Evolutionary conservation across 2,888 invertebrate genomes (phyloP).

Genomic region (Brachyptera putata): DNA sequence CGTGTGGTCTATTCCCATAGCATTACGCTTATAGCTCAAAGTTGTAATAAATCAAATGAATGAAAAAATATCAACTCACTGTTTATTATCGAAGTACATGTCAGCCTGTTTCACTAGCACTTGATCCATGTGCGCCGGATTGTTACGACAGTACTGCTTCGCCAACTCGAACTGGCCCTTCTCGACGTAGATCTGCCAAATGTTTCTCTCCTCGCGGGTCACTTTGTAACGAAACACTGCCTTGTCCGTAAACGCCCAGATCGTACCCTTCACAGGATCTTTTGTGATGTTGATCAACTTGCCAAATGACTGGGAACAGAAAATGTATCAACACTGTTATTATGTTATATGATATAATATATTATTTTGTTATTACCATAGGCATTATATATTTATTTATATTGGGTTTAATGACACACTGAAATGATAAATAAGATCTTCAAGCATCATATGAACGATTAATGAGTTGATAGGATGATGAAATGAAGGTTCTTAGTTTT

Average conservation of each 20-base stretch:
- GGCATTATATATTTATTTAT: neutral
- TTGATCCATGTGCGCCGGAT: slow-evolving; percentile 75
- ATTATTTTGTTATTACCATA: neutral
- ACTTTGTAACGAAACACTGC: slow-evolving; percentile 83
- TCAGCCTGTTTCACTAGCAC: slow-evolving; percentile 88
- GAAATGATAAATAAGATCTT: no score
- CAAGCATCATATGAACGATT: no score
- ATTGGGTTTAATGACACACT: no score
- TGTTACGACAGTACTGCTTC: slow-evolving; percentile 75
- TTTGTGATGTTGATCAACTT: slow-evolving; percentile 73
- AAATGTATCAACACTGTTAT: slow-evolving; percentile 27
- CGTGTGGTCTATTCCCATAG: no score
- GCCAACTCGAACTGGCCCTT: slow-evolving; percentile 83
- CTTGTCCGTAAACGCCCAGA: slow-evolving; percentile 84
- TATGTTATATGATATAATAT: no score
- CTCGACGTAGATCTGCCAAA: slow-evolving; percentile 85
- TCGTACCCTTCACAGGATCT: slow-evolving; percentile 65
- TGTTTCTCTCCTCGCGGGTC: slow-evolving; percentile 75
- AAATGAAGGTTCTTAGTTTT: no score
- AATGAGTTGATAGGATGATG: no score
- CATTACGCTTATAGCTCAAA: no score
- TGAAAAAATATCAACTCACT: slow-evolving; percentile 47
- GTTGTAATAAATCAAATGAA: no score
- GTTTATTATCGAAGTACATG: slow-evolving; percentile 68
- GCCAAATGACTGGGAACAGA: slow-evolving; percentile 58